Evolutionary conservation across 1,140 invertebrate genomes (phyloP), one percentile per base, ranked within the genome.

Genomic region (Bathynomus jamesi): DNA sequence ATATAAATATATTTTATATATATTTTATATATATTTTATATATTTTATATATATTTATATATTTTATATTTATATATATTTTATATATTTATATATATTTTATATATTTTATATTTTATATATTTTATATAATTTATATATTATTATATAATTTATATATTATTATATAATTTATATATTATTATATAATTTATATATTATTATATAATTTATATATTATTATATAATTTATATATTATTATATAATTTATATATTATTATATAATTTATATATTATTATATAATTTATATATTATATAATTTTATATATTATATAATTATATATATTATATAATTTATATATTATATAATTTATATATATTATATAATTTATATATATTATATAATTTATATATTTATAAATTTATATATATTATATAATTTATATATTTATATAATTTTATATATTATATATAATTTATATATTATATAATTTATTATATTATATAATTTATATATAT

Each of bases 261-360:
- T 53, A 53, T 53, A 53, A 17, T 17, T 3, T 2, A 53, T 53
- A 53, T 53, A 53, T 53, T 17, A 17, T 17, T 3, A 53, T 53
- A 53, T 53, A 53, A 17, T 17, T 53, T 17, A 17, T 17, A 17
- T 17, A 17, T 17, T 53, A 53, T 53, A 53, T 53, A 53, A 17
- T 17, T 53, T 17, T 53, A 53, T 53, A 53, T 53, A 53, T 53
- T 53, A 53, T 53, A 53, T 53, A 53, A 2, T 17, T 3, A 53
- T 5, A 53, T 3, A 17, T 3, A 17, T 17, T 53, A 53, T 53
- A 53, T 53, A 53, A 53, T 53, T 17, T 53, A 53, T 53, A 53
- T 53, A 53, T 53, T n/a, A n/a, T n/a, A n/a, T n/a, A n/a, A 53
- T 53, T 17, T 53, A 53, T 53, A 53, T 53, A 53, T 53, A 53